Conservation (phyloP, 2,888 invertebrate genomes). For the Machimus rusticus region DNA sequence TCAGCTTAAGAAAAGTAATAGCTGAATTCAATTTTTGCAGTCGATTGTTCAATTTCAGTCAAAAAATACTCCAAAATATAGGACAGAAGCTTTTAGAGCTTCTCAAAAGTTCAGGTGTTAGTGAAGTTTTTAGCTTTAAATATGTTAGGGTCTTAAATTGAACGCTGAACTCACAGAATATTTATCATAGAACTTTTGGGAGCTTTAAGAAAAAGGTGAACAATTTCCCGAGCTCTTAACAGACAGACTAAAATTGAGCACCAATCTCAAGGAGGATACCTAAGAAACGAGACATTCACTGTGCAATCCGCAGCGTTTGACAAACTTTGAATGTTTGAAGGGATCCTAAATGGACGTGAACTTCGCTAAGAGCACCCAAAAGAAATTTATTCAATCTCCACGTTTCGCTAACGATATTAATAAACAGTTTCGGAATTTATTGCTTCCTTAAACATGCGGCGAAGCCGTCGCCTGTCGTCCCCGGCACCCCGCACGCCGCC, state of each 20-base stretch:
- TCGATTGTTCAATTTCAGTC: too few relatives aligned
- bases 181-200: not conserved
- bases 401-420: constrained; percentile 37
- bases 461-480: not conserved
- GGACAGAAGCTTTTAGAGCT: not conserved
- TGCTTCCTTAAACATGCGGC: constrained; percentile 30
- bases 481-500: not conserved
- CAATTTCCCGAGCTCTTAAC: not conserved
- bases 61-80: too few relatives aligned
- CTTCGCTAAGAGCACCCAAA: constrained; percentile 8
- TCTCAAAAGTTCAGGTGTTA: not conserved
- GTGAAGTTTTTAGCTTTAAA: not conserved
- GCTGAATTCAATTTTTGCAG: too few relatives aligned
- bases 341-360: not conserved
- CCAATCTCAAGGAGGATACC: not conserved
- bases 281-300: not conserved
- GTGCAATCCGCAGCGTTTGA: not conserved
- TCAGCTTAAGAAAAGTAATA: too few relatives aligned
- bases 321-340: not conserved
- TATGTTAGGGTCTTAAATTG: not conserved
- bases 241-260: not conserved
- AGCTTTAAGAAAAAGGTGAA: not conserved
- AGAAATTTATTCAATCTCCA: constrained; percentile 38
- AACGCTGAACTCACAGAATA: not conserved
- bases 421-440: constrained; percentile 38